These are phyloP conservation scores for Acanthurus lineatus DNA, from an alignment of 2,797 vertebrate genomes.

Conservation along the genomic window DNA sequence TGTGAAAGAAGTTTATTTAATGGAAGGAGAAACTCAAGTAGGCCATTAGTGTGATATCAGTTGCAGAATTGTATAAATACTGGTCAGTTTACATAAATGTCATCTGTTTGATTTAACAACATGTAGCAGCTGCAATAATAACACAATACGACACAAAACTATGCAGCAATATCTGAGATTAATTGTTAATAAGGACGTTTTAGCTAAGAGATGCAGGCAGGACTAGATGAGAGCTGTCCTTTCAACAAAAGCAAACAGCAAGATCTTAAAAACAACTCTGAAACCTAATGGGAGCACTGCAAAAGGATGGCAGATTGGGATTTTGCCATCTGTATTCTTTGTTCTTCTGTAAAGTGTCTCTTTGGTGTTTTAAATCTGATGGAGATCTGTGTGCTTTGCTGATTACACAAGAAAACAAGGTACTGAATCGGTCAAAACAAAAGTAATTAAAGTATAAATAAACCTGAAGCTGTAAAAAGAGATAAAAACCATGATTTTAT, in stretches of 20 bases:
- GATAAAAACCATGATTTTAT: background rate
- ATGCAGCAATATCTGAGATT: background rate
- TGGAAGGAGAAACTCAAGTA: background rate
- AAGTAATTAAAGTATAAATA: background rate
- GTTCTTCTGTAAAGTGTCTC: conserved; percentile 31
- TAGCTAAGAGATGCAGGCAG: conserved; percentile 4
- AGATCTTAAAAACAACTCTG: conserved; percentile 34
- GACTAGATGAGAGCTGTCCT: background rate
- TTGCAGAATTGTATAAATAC: background rate
- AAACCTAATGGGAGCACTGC: conserved; percentile 10
- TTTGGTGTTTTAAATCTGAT: background rate
- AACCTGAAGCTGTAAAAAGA: background rate
- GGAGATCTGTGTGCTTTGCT: conserved; percentile 3
- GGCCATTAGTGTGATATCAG: background rate
- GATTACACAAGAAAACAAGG: background rate
- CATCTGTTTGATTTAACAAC: background rate
- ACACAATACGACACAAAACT: background rate
- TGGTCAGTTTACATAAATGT: background rate
- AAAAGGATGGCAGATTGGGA: background rate
- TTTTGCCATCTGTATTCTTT: conserved; percentile 34
- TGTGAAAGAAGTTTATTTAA: background rate
- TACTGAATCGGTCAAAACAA: conserved; percentile 8
- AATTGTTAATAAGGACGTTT: background rate
- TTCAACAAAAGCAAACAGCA: conserved; percentile 30
- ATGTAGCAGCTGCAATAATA: background rate